phyloP scores from a whole-genome alignment of 2,888 invertebrate species.

The Pimpla rufipes region DNA sequence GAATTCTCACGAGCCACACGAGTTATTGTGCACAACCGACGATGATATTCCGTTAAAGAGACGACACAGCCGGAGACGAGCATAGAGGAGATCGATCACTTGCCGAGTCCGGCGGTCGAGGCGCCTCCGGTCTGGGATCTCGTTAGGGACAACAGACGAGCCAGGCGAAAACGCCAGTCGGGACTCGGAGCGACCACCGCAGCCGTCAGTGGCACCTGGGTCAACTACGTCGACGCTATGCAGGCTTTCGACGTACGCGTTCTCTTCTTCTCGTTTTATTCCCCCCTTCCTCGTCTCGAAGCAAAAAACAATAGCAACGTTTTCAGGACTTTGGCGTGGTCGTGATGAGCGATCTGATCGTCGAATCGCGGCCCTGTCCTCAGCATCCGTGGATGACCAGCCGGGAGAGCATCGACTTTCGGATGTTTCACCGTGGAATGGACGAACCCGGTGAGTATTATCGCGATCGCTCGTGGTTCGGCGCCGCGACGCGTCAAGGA shows the following conservation, averaged over 20 bases:
- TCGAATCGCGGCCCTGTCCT: conserved; percentile 87
- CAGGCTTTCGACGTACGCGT: conserved; percentile 85
- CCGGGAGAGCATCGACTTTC: conserved; percentile 68
- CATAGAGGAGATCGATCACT: conserved; percentile 80
- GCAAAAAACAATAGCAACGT: no score
- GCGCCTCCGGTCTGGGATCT: conserved; percentile 72
- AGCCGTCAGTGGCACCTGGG: conserved; percentile 72
- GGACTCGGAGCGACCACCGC: conserved; percentile 60
- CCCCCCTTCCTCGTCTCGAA: not conserved
- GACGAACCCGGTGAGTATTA: conserved; percentile 75
- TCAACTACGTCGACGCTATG: conserved; percentile 83
- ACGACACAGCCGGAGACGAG: conserved; percentile 70
- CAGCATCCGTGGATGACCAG: conserved; percentile 75
- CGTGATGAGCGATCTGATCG: conserved; percentile 86
- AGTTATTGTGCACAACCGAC: no score
- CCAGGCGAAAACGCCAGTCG: conserved; percentile 73
- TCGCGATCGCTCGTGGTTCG: no score
- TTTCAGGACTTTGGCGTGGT: conserved; percentile 86
- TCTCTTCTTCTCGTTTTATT: conserved; percentile 6
- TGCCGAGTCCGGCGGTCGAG: conserved; percentile 77
- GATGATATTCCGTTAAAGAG: no score
- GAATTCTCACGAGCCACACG: no score
- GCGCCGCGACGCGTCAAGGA: no score
- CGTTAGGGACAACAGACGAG: conserved; percentile 54
- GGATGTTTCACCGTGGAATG: conserved; percentile 70